Percentiles rank a stretch among this genome's conserved stretches.
Evolutionary conservation across 92 coral and sea anemone species (phyloP).

Genomic region (Epizoanthus scotinus): DNA sequence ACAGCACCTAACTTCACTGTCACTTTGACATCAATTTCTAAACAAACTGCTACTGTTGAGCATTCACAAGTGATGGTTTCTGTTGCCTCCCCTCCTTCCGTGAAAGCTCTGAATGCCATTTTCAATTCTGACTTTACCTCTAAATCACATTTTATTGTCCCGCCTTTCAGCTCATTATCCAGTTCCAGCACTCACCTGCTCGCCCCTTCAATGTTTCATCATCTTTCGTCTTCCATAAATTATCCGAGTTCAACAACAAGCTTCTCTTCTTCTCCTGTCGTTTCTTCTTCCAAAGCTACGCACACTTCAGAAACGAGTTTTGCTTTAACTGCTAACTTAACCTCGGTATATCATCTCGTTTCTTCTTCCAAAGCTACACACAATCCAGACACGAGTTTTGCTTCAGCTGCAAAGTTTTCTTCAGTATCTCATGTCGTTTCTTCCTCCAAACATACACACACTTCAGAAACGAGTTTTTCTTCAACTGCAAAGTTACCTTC

Average conservation of each 20-base stretch:
- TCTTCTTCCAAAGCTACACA: no score
- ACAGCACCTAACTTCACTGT: no score
- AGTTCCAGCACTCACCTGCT: neutral
- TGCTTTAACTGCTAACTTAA: no score
- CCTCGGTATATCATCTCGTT: no score
- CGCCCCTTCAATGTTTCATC: neutral
- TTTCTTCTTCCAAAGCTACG: conserved; percentile 5
- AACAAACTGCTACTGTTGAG: neutral
- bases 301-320: neutral
- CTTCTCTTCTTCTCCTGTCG: neutral
- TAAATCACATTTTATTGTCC: neutral
- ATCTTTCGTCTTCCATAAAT: no score
- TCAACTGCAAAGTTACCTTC: conserved; percentile 2
- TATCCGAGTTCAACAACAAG: no score
- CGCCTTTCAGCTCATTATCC: neutral
- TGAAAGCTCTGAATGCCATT: neutral
- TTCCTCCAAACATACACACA: neutral
- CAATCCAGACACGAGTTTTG: no score
- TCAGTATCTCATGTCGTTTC: neutral
- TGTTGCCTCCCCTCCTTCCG: neutral
- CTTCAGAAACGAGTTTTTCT: neutral
- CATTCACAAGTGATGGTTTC: neutral
- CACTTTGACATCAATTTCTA: no score
- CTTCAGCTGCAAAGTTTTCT: neutral
- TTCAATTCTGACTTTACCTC: neutral